A percentile compares a stretch with the other conserved stretches of the same genome.
Conservation (phyloP, 1,140 invertebrate species). For the Eubasilissa regina region DNA sequence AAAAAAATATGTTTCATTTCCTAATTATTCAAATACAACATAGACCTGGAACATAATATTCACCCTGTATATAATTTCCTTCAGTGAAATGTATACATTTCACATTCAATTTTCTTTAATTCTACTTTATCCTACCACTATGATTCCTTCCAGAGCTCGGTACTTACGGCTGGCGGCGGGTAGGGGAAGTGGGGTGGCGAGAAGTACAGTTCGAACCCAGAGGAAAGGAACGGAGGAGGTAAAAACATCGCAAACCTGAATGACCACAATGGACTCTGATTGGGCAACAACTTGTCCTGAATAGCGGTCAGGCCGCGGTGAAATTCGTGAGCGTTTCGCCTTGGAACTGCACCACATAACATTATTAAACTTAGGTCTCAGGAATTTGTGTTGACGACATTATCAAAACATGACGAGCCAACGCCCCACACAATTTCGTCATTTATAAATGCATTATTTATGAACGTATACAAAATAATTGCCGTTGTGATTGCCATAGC, state of each 20-base stretch:
- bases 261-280: slow-evolving; percentile 19
- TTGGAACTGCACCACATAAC: slow-evolving; percentile 11
- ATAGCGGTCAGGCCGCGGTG: slow-evolving; percentile 38
- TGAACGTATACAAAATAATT: not conserved
- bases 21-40: no score
- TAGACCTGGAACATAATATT: no score
- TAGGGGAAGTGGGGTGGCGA: not conserved
- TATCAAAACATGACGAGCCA: slow-evolving; percentile 32
- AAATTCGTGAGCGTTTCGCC: slow-evolving; percentile 35
- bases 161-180: not conserved
- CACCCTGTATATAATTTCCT: no score
- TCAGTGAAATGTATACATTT: no score
- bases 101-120: no score
- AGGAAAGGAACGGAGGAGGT: not conserved
- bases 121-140: no score
- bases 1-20: no score
- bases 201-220: not conserved
- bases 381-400: slow-evolving; percentile 35
- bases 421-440: slow-evolving; percentile 32
- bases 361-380: not conserved
- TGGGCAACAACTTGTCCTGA: slow-evolving; percentile 31
- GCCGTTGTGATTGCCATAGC: not conserved
- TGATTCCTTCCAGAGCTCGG: no score
- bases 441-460: slow-evolving; percentile 1
- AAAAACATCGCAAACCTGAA: slow-evolving; percentile 15